Conservation (phyloP, 2,797 vertebrate species). For the Tachyglossus aculeatus region DNA sequence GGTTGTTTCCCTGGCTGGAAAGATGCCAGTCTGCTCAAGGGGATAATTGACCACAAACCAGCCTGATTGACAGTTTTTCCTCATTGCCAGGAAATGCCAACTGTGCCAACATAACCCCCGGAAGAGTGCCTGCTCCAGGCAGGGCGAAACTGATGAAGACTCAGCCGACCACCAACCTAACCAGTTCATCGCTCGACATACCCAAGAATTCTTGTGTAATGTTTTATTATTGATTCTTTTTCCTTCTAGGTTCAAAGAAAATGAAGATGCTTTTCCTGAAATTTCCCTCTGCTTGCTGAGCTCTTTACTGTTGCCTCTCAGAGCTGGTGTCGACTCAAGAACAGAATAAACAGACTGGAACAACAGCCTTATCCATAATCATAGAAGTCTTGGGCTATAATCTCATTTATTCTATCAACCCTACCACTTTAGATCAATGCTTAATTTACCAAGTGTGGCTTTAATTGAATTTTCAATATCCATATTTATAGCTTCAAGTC, state of each 20-base stretch:
- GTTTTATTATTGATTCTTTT: constrained; percentile 10
- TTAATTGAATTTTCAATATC: neutral
- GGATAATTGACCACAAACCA: constrained; percentile 64
- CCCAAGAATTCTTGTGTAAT: constrained; percentile 2
- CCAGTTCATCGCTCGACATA: neutral
- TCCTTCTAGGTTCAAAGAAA: neutral
- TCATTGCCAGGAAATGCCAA: constrained; percentile 50
- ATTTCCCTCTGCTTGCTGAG: neutral
- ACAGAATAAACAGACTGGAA: neutral
- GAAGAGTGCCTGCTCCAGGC: constrained; percentile 16
- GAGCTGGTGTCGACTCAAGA: neutral
- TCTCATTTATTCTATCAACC: neutral
- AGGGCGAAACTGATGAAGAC: neutral
- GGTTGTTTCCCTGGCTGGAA: constrained; percentile 45
- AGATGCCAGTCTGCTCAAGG: constrained; percentile 58
- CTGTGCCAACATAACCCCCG: constrained; percentile 20
- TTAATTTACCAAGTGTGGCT: neutral
- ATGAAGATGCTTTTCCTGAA: no score
- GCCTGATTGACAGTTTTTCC: constrained; percentile 50
- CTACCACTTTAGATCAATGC: neutral
- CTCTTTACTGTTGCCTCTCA: neutral
- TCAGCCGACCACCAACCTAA: neutral
- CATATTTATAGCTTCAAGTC: neutral
- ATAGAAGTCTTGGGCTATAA: neutral
- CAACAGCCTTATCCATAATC: neutral